Evolutionary conservation across 2,888 invertebrate genomes (phyloP), one percentile per base, ranked within the genome.

Genomic region (Chrysolina americana): DNA sequence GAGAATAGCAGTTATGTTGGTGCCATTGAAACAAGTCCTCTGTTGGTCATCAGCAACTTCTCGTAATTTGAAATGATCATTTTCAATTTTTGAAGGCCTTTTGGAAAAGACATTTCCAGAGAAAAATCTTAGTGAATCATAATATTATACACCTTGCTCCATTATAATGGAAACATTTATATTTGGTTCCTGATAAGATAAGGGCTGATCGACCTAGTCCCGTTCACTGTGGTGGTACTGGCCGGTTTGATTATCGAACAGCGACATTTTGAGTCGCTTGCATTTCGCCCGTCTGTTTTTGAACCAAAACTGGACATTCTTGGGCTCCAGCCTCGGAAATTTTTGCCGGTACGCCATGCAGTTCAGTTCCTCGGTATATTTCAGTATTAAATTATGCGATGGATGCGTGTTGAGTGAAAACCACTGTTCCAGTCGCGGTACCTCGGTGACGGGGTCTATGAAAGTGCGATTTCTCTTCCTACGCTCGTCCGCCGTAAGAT

Each of bases 301-400:
- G 89, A 98, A 99, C 99, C 99, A 99, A 88, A 99, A 98, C 89
- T 99, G 99, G 80, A 99, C 98, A 87, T 99, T 99, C 90, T 99
- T 99, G 59, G 98, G 97, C 88, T 99, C 99, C 78, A 99, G 91
- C n/a, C 97, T 94, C 0, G 99, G 99, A 88, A 99, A 99, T 89
- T 99, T 98, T 89, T 98, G 98, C 85, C 99, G 89, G 88, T 99
- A 99, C 69, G 97, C 96, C 94, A 98, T 98, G 78, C 95, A 92
- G 88, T 99, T 99, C 82, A 99, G 90, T 87, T 98, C 98, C 85
- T 98, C 98, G 2, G 99, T 99, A 88, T 98, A 99, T 88, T 98
- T 98, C 81, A 99, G 92, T 85, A 99, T 99, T 86, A 98, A 91
- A 89, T 97, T 96, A 89, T 99, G 98, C 82, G 98, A 97, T 50